phyloP scores from a whole-genome alignment of 1,140 invertebrate genomes.

The Nasonia longicornis region DNA sequence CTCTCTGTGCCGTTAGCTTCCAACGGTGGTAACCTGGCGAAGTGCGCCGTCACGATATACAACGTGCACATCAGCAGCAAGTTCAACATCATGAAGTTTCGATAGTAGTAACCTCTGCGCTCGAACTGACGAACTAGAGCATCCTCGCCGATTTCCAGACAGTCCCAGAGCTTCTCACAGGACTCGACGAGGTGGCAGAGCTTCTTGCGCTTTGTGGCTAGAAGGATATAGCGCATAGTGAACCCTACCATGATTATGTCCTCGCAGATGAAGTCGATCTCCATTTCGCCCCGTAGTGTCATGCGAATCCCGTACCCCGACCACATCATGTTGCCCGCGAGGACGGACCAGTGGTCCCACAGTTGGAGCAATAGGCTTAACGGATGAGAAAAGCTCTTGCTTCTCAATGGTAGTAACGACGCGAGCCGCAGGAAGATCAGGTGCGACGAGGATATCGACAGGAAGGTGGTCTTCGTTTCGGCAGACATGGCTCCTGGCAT shows the following conservation, averaged over 20 bases:
- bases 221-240: background rate
- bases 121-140: background rate
- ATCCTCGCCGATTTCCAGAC: background rate
- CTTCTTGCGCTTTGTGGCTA: background rate
- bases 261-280: conserved; percentile 19
- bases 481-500: no score
- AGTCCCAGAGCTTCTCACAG: conserved; percentile 14
- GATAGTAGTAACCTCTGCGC: background rate
- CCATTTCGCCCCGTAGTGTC: background rate
- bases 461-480: background rate
- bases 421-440: background rate
- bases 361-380: background rate
- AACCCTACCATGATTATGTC: background rate
- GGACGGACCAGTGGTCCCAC: background rate
- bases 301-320: background rate
- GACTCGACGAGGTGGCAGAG: background rate
- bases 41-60: background rate
- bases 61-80: background rate
- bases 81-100: background rate
- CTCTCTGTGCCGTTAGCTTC: background rate
- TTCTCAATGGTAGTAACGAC: background rate
- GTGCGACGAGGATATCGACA: background rate
- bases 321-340: background rate
- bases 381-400: background rate
- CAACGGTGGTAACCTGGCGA: background rate